Evolutionary conservation across 2,888 invertebrate genomes (phyloP), one percentile per base, ranked within the genome.

Genomic region (Idaea dimidiata): DNA sequence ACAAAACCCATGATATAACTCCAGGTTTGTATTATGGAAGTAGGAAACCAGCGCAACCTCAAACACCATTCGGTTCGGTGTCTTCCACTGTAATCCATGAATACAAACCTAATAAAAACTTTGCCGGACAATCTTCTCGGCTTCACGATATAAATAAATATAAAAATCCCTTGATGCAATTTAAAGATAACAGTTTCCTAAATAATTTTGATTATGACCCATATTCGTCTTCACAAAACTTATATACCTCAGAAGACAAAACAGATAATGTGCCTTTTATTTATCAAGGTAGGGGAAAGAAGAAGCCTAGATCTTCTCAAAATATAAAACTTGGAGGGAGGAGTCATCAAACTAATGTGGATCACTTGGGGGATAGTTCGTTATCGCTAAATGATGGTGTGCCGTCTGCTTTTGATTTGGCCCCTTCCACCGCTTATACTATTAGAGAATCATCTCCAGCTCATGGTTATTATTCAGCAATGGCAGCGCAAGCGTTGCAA

Each of bases 221-320:
- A 0, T 87, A 80, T 67, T 84, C 86, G n/a, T 84, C 90, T 0
- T 78, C 91, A 8, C 86, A 89, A 18, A 90, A 85, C 67, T 65
- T 83, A 31, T 84, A 80, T 64, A 67, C 77, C 2, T 72, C 86
- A 8, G 84, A 84, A 63, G 79, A 82, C 57, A 83, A 81, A 72
- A 79, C 78, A 33, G 77, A 82, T 54, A 79, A 79, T 55, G 67
- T 77, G 1, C 68, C 70, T 17, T 70, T 74, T 67, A 67, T 74
- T 54, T 73, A 67, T 62, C 78, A 78, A 57, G 72, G 69, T 14
- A 89, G 79, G 66, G 82, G 81, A 7, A 86, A 82, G 72, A 89
- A 89, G 65, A 92, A 91, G 69, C 90, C 93, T 0, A 77, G 90
- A 67, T 92, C 92, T 1, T 87, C 87, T 0, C 92, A 92, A 74